Conservation (phyloP, 2,797 vertebrate genomes). For the Carcharodon carcharias region DNA sequence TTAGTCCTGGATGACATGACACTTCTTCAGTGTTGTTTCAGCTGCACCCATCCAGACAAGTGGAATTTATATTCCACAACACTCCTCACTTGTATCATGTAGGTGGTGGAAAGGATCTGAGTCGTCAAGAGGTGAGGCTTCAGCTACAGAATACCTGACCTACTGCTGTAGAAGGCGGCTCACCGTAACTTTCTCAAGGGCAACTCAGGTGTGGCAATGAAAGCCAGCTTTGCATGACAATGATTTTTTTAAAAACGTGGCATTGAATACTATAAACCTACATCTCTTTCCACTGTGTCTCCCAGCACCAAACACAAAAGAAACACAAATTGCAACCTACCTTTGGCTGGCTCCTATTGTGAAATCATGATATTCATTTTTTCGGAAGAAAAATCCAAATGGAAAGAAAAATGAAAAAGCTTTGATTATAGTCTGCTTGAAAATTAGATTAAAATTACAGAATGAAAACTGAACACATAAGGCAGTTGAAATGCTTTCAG, state of each 20-base stretch:
- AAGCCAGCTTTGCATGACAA: not conserved
- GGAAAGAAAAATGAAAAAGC: not conserved
- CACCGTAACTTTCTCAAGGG: not conserved
- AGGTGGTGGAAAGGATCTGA: not conserved
- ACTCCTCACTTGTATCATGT: not conserved
- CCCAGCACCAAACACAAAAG: not conserved
- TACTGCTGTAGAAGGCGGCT: too few species aligned
- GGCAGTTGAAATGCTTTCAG: not conserved
- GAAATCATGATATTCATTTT: not conserved
- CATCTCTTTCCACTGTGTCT: not conserved
- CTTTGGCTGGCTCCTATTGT: constrained; percentile 31
- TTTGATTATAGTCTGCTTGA: not conserved
- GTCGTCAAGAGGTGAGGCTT: too few species aligned
- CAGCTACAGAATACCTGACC: too few species aligned
- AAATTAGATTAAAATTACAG: not conserved
- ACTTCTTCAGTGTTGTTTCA: not conserved
- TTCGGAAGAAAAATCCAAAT: not conserved
- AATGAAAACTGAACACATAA: not conserved
- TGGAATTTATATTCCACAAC: not conserved
- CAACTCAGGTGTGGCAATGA: not conserved
- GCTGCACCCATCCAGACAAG: not conserved
- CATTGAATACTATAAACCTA: not conserved
- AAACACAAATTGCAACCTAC: not conserved
- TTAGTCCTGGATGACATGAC: not conserved
- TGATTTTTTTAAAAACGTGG: not conserved